Conservation (phyloP, 2,113 vertebrate genomes). For the Hippocampus comes region DNA sequence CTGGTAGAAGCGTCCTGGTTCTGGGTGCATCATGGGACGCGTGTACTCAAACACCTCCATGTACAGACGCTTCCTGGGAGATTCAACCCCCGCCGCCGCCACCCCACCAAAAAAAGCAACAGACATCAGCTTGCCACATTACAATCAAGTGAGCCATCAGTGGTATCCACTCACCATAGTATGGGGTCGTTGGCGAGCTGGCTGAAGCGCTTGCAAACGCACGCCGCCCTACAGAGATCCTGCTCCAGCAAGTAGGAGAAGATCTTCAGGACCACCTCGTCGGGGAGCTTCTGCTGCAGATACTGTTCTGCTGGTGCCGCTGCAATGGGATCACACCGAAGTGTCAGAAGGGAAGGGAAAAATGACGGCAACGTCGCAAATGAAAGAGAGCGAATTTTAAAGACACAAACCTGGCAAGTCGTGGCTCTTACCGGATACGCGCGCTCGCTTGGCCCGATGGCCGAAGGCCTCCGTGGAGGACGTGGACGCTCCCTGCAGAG, state of each 20-base stretch:
- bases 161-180: constrained; percentile 82
- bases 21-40: constrained; percentile 98
- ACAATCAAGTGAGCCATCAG: not conserved
- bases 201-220: constrained; percentile 98
- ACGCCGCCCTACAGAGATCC: constrained; percentile 97
- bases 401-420: constrained; percentile 85
- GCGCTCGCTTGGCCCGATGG: constrained; percentile 95
- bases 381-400: constrained; percentile 11
- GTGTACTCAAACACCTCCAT: constrained; percentile 99
- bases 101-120: not conserved
- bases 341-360: not conserved
- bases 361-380: not conserved
- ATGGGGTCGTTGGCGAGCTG: constrained; percentile 98
- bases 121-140: not conserved
- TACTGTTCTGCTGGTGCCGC: constrained; percentile 98
- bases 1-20: constrained; percentile 96
- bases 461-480: constrained; percentile 95
- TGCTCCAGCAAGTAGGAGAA: constrained; percentile 98
- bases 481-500: constrained; percentile 90
- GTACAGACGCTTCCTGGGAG: constrained; percentile 92
- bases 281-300: constrained; percentile 97
- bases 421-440: constrained; percentile 96
- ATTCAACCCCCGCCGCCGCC: not conserved
- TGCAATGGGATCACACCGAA: constrained; percentile 45
- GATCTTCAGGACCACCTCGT: constrained; percentile 98